These are phyloP conservation scores for Alligator mississippiensis DNA, from an alignment of 2,113 vertebrate genomes.

Conservation along the genomic window DNA sequence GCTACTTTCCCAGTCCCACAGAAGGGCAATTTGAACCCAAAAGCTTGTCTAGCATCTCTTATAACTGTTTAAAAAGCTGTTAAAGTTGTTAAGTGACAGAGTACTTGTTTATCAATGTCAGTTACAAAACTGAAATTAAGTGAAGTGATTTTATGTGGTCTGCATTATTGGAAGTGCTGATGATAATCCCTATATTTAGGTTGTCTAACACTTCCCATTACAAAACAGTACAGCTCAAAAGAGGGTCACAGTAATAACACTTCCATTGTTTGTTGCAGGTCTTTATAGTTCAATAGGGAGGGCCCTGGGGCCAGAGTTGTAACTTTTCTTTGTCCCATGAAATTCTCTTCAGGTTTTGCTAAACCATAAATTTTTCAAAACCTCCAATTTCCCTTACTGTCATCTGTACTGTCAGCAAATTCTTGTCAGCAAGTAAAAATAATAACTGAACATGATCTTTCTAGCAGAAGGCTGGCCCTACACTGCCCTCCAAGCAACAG, in stretches of 20 bases:
- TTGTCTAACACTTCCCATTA: not conserved
- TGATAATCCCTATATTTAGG: conserved; percentile 11
- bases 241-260: not conserved
- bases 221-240: not conserved
- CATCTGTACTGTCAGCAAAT: not conserved
- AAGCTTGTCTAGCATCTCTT: no score
- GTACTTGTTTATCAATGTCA: not conserved
- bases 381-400: not conserved
- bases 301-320: not conserved
- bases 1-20: no score
- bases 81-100: not conserved
- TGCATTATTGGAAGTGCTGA: not conserved
- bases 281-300: not conserved
- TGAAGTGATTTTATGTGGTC: conserved; percentile 30
- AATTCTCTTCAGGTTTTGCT: not conserved
- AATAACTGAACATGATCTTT: not conserved
- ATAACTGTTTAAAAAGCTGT: not conserved
- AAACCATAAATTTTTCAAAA: conserved; percentile 23
- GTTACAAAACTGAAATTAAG: conserved; percentile 6
- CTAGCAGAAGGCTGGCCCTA: not conserved
- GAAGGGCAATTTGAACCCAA: no score
- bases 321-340: not conserved
- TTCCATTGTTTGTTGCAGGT: not conserved
- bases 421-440: not conserved
- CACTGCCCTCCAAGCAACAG: not conserved